Conservation (phyloP, 1,140 invertebrate genomes). For the Macrobrachium nipponense region DNA sequence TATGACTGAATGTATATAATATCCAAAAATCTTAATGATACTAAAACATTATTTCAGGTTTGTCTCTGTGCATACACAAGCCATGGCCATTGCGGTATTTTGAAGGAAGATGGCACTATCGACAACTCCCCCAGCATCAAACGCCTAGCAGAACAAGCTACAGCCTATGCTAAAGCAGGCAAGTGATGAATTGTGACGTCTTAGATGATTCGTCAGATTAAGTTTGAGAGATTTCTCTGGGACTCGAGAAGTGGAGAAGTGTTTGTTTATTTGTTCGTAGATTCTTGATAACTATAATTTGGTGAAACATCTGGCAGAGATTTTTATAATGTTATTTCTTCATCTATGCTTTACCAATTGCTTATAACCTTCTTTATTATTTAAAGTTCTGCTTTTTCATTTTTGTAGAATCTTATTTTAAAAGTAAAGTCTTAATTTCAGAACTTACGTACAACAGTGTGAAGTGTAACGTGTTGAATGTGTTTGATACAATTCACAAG, state of each 20-base stretch:
- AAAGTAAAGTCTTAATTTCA: background rate
- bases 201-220: background rate
- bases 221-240: too few species aligned
- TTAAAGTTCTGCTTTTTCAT: too few species aligned
- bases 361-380: too few species aligned
- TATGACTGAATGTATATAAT: too few species aligned
- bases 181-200: conserved; percentile 50
- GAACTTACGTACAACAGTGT: background rate
- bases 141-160: conserved; percentile 85
- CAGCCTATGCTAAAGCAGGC: conserved; percentile 91
- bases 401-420: background rate
- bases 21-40: background rate
- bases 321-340: too few species aligned
- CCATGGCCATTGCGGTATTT: conserved; percentile 94
- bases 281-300: too few species aligned
- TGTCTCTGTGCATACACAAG: conserved; percentile 93
- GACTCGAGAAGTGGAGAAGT: too few species aligned
- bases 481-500: too few species aligned
- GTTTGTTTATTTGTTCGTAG: too few species aligned
- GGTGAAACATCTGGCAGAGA: too few species aligned
- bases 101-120: conserved; percentile 79
- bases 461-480: too few species aligned
- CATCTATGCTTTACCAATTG: too few species aligned
- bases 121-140: conserved; percentile 85
- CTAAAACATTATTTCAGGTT: conserved; percentile 69